Evolutionary conservation across 2,113 vertebrate genomes (phyloP).

Genomic region (Bubalus kerabau): DNA sequence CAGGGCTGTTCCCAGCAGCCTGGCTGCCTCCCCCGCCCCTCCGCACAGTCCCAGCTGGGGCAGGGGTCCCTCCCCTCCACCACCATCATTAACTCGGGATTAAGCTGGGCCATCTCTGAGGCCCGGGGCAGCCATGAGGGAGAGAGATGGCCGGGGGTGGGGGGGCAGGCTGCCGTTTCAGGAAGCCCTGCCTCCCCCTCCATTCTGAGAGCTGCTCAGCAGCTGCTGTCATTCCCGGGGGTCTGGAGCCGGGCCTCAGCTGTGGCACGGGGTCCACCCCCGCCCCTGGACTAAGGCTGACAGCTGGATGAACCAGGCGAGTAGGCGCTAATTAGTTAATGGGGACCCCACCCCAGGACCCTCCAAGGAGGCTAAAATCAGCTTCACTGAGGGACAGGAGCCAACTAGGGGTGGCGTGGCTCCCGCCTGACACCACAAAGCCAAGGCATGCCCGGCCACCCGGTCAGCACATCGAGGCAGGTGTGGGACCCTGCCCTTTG

Average conservation of each 20-base stretch:
- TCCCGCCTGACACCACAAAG: background rate
- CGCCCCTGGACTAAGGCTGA: background rate
- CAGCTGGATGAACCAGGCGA: background rate
- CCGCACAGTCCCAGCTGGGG: constrained; percentile 39
- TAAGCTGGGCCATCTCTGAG: background rate
- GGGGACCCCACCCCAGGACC: background rate
- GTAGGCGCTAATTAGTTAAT: constrained; percentile 56
- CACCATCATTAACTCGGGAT: constrained; percentile 68
- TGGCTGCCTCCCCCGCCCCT: background rate
- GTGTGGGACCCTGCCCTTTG: background rate
- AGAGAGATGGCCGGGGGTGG: background rate
- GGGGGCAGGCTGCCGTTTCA: background rate
- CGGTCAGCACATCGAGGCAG: background rate
- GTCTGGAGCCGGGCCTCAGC: constrained; percentile 46
- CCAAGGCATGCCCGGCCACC: accelerated
- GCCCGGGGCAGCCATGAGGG: background rate
- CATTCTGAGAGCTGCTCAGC: constrained; percentile 53
- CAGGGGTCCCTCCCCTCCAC: background rate
- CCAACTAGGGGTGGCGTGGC: background rate
- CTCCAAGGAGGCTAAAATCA: background rate
- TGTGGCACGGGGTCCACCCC: background rate
- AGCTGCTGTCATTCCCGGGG: constrained; percentile 21
- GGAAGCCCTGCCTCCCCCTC: constrained; percentile 23
- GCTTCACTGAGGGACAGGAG: background rate
- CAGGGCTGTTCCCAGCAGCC: background rate